Evolutionary conservation across 2,113 vertebrate genomes (phyloP), one percentile per base, ranked within the genome.

Genomic region (Zosterops japonicus): DNA sequence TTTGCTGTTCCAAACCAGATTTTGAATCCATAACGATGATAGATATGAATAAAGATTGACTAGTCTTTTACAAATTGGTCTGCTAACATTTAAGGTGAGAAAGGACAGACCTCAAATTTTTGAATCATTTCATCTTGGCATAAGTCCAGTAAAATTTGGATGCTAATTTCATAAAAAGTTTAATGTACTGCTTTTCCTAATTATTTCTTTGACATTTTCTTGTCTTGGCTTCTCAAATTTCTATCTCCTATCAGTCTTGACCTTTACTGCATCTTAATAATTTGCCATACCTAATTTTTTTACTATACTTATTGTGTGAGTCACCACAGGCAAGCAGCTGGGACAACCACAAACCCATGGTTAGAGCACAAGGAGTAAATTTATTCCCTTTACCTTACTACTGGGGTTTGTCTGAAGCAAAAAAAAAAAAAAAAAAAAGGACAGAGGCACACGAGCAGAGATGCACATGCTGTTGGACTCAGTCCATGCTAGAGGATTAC

Each of bases 271-370:
- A 50, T 5, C 33, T 44, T 14, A 15, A 24, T 28, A 86, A 83
- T 52, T 77, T 89, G 41, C 31, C 49, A 8, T 24, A 35, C 22
- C 27, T 77, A 39, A 80, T 79, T 24, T 35, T 69, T 69, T 74
- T 83, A 21, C 12, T 69, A 3, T 55, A 63, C 5, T 46, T 61
- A 35, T 2, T 0, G 0, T 55, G 17, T 35, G n/a, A 41, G 3
- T 41, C 31, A 31, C 55, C 41, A 41, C 28, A 47, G 47, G 46
- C 46, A 68, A 83, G 87, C 24, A 39, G 24, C 61, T 39, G n/a
- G 13, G 24, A 15, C 19, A 61, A 4, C 8, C 55, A 47, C 41
- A 83, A 55, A 47, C 6, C 24, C 47, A 27, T 1, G 2, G n/a
- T 41, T 76, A 31, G 68, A 55, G 31, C 21, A 75, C 5, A 15